These are phyloP conservation scores for Hybos culiciformis DNA, from an alignment of 2,888 invertebrate genomes.

Conservation along the genomic window DNA sequence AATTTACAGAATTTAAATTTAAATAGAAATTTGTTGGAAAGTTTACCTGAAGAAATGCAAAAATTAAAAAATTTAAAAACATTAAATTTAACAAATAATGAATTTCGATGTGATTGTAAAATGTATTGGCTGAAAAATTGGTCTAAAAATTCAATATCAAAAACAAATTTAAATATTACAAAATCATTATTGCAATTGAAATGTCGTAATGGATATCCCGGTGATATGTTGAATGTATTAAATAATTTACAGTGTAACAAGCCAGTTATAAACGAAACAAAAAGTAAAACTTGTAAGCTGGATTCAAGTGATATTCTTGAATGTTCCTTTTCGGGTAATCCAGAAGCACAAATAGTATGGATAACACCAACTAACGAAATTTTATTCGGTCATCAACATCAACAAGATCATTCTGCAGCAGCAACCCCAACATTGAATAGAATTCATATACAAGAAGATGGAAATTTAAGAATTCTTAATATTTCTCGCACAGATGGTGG, in stretches of 20 bases:
- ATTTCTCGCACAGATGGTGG: constrained; percentile 71
- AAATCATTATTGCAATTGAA: constrained; percentile 33
- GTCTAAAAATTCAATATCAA: constrained; percentile 39
- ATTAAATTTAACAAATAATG: constrained; percentile 57
- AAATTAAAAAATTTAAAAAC: constrained; percentile 47
- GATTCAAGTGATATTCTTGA: constrained; percentile 56
- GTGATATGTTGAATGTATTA: constrained; percentile 56
- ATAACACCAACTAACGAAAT: constrained; percentile 60
- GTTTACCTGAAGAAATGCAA: constrained; percentile 55
- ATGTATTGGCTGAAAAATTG: constrained; percentile 63
- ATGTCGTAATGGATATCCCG: constrained; percentile 49
- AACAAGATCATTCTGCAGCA: constrained; percentile 23
- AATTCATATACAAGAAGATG: constrained; percentile 50
- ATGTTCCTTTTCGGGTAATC: constrained; percentile 64
- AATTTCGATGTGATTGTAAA: constrained; percentile 76
- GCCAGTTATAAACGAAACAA: constrained; percentile 46
- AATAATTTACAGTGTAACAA: constrained; percentile 57
- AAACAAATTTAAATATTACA: no score
- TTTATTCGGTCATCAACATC: constrained; percentile 25
- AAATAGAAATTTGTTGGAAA: constrained; percentile 53
- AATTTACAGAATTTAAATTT: constrained; percentile 50
- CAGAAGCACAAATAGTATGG: constrained; percentile 72
- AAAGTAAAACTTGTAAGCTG: constrained; percentile 48
- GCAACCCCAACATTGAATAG: no score
- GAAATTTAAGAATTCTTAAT: constrained; percentile 58